phyloP scores from a whole-genome alignment of 2,797 vertebrate genomes.

The Adrianichthys oophorus region DNA sequence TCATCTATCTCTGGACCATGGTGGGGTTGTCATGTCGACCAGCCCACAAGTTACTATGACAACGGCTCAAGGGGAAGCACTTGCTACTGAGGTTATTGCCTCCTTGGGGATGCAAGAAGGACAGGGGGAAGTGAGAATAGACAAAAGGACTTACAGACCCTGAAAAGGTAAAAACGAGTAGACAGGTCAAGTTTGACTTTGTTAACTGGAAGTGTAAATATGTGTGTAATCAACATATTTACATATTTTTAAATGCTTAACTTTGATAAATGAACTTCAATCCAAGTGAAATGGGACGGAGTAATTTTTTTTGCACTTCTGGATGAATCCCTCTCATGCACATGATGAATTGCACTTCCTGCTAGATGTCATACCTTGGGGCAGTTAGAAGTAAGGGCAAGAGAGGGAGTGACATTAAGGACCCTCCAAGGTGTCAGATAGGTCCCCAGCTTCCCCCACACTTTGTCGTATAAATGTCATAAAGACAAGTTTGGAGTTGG shows the following conservation, averaged over 20 bases:
- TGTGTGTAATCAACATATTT: conserved; percentile 3
- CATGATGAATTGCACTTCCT: conserved; percentile 67
- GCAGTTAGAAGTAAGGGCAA: conserved; percentile 58
- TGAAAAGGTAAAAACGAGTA: conserved; percentile 53
- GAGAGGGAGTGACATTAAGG: conserved; percentile 71
- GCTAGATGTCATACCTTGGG: conserved; percentile 58
- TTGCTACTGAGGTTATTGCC: conserved; percentile 76
- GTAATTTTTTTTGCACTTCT: conserved; percentile 49
- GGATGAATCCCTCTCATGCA: conserved; percentile 39
- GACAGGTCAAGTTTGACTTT: conserved; percentile 61
- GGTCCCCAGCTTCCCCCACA: conserved; percentile 67
- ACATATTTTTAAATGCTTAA: conserved; percentile 5
- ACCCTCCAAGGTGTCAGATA: conserved; percentile 75
- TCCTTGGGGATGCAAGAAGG: conserved; percentile 74
- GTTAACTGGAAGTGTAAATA: conserved; percentile 35
- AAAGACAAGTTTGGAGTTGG: conserved; percentile 74
- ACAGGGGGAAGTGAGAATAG: conserved; percentile 64
- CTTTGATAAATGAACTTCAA: conserved; percentile 18
- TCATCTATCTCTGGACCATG: conserved; percentile 77
- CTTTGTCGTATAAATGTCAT: conserved; percentile 78
- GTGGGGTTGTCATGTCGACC: conserved; percentile 82
- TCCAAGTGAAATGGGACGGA: conserved; percentile 18
- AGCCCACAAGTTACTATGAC: conserved; percentile 80
- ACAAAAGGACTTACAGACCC: conserved; percentile 65
- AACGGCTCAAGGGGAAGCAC: conserved; percentile 79